These are phyloP conservation scores for Indicator indicator DNA, from an alignment of 2,113 vertebrate genomes.

Conservation along the genomic window DNA sequence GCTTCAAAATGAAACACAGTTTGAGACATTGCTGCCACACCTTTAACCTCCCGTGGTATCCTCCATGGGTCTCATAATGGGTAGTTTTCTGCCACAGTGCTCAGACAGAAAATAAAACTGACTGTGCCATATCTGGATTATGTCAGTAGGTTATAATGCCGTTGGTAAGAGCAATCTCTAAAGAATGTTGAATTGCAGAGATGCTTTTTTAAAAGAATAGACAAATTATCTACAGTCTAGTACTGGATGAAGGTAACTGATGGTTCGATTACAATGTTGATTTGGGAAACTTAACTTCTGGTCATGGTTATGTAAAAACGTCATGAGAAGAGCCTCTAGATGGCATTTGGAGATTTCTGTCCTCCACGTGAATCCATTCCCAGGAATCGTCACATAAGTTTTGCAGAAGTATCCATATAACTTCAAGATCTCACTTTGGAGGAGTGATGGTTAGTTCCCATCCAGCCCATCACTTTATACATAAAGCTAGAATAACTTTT, in stretches of 20 bases:
- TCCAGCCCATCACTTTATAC: neutral
- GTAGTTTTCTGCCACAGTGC: neutral
- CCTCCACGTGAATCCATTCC: neutral
- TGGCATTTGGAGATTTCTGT: neutral
- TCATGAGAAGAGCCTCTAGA: neutral
- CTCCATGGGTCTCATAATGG: neutral
- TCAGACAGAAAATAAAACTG: neutral
- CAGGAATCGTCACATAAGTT: neutral
- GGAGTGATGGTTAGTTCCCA: slow-evolving; percentile 22
- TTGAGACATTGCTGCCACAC: neutral
- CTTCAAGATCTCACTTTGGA: slow-evolving; percentile 38
- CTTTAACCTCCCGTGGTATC: neutral
- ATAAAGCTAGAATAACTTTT: slow-evolving; percentile 23
- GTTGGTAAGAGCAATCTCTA: neutral
- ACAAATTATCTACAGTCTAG: neutral
- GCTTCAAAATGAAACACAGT: slow-evolving; percentile 19
- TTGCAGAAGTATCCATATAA: slow-evolving; percentile 22
- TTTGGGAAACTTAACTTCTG: neutral
- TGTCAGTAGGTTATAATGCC: neutral
- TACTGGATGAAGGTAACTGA: neutral
- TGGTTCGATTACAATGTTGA: neutral
- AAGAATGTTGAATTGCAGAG: neutral
- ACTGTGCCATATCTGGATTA: neutral
- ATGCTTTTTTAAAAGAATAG: neutral
- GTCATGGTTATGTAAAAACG: neutral